Percentiles rank a stretch among this genome's conserved stretches.
phyloP scores from a whole-genome alignment of 2,113 vertebrate genomes.

The Melanocharis versteri region DNA sequence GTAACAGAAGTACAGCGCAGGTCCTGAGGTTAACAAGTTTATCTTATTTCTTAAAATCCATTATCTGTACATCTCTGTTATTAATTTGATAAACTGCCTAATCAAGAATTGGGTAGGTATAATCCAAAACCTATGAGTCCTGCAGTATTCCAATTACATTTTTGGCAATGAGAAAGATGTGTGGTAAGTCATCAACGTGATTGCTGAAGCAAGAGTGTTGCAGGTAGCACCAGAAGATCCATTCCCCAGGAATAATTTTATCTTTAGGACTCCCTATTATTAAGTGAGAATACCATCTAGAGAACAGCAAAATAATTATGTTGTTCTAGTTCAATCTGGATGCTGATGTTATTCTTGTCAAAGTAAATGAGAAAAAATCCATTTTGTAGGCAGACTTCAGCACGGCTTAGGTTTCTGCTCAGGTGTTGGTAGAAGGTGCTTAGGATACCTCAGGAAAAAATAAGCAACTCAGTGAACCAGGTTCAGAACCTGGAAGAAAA shows the following conservation, averaged over 20 bases:
- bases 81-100: slow-evolving; percentile 41
- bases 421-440: not conserved
- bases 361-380: not conserved
- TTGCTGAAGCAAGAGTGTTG: not conserved
- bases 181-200: not conserved
- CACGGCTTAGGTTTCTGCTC: not conserved
- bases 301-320: not conserved
- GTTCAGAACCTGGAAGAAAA: not conserved
- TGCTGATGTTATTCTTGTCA: not conserved
- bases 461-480: not conserved
- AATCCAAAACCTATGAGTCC: not conserved
- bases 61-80: slow-evolving; percentile 30
- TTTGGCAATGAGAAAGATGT: not conserved
- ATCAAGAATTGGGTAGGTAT: not conserved
- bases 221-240: not conserved
- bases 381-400: not conserved
- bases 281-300: not conserved
- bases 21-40: slow-evolving; percentile 64
- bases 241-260: not conserved
- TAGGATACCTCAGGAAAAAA: not conserved
- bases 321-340: not conserved
- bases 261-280: not conserved
- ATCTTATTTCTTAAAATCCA: slow-evolving; percentile 48
- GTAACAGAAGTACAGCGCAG: slow-evolving; percentile 70
- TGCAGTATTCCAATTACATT: not conserved